These are phyloP conservation scores for Temnothorax nylanderi DNA, from an alignment of 1,140 invertebrate genomes.

Conservation along the genomic window DNA sequence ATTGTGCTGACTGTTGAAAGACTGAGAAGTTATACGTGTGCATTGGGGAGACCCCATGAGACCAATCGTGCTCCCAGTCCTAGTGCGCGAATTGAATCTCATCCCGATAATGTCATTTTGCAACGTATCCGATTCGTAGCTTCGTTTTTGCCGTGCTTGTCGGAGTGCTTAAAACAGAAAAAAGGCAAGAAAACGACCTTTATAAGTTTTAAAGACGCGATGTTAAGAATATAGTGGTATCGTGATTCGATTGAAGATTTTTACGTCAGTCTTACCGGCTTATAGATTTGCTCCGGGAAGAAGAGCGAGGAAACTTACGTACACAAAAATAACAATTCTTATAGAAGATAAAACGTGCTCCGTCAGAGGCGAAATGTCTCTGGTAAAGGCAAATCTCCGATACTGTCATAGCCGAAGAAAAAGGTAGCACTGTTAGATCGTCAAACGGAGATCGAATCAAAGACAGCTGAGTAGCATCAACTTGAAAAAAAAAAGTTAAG, in stretches of 20 bases:
- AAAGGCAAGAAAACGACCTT: neutral
- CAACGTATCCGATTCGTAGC: neutral
- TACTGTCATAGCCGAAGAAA: conserved; percentile 57
- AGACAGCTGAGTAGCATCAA: conserved; percentile 36
- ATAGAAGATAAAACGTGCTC: conserved; percentile 3
- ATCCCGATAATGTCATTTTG: conserved; percentile 7
- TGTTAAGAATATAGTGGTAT: neutral
- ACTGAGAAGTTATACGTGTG: conserved; percentile 26
- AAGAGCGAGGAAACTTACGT: neutral
- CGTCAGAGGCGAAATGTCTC: conserved; percentile 41
- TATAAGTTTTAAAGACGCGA: neutral
- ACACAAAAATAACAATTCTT: conserved; percentile 7
- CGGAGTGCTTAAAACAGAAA: neutral
- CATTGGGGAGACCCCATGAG: neutral
- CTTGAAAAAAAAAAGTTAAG: neutral
- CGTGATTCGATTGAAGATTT: neutral
- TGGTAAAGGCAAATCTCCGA: conserved; percentile 31
- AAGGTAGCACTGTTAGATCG: conserved; percentile 65
- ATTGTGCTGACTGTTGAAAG: conserved; percentile 33
- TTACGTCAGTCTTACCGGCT: neutral
- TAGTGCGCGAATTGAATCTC: conserved; percentile 49
- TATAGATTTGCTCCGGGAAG: neutral
- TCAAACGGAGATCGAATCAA: conserved; percentile 37
- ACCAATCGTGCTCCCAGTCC: conserved; percentile 22
- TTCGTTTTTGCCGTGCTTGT: neutral